Base-by-base conservation (phyloP, 2,113 vertebrate genomes). In the Malurus alboscapulatus region DNA sequence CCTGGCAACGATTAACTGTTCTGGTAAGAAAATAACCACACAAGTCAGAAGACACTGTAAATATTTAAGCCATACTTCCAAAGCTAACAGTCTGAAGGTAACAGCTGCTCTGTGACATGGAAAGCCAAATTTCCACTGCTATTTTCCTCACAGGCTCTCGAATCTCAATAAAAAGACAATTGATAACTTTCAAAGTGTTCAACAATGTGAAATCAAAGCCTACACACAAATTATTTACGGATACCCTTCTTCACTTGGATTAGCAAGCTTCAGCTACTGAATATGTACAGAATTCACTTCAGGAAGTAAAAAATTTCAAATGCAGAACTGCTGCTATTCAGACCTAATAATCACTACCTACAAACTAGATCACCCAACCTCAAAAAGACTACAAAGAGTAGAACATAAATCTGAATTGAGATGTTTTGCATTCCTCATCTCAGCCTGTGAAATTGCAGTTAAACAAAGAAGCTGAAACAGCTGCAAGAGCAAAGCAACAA, bases 1-100 rank as follows among this genome's bases (percentile, higher is more conserved):
- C 17, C 17, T 72, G 78, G 45, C 69, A 96, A 87, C 77, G 89
- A 82, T 92, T 84, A 96, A 95, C 94, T 25, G 5, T n/a, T 53
- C 67, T 57, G 12, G 82, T 95, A 83, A 82, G 71, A 91, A 82
- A 90, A 86, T 34, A 88, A 81, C 88, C 55, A 55, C 1, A 30
- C 9, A 86, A 92, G 53, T 45, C 66, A 83, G 61, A 95, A 76
- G 40, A 72, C 66, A 59, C 7, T 59, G 88, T 88, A 90, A 96
- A 95, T 93, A 84, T 95, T 91, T 94, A 96, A 95, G 38, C 79
- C 44, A 17, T 38, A 48, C 7, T 58, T 81, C 19, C 36, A 45
- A 85, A 79, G 29, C 24, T 92, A 92, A 65, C 18, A 32, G 12
- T 63, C 44, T 17, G 17, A 79, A 90, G 7, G 14, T 29, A 93